Conservation (phyloP, 2,113 vertebrate genomes). For the Cettia cetti region DNA sequence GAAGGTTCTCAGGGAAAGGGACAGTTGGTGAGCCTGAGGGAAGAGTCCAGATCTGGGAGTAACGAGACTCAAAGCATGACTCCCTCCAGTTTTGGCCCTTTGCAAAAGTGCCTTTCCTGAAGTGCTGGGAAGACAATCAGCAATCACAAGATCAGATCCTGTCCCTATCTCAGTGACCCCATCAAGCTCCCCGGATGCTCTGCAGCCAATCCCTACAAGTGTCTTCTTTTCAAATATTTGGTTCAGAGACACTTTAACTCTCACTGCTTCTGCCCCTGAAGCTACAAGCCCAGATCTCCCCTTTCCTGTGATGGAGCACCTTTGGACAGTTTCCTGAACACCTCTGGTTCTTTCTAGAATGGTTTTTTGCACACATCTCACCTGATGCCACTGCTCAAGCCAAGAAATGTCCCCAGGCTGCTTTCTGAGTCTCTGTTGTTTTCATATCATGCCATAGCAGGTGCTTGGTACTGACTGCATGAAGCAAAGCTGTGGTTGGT, state of each 20-base stretch:
- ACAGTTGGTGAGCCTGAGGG: not conserved
- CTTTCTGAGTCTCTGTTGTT: not conserved
- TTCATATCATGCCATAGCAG: not conserved
- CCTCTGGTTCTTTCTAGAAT: not conserved
- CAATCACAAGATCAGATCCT: not conserved
- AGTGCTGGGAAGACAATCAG: not conserved
- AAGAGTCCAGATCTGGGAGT: not conserved
- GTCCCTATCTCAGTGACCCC: not conserved
- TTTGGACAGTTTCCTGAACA: not conserved
- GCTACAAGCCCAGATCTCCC: not conserved
- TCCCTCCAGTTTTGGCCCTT: not conserved
- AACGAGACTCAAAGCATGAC: not conserved
- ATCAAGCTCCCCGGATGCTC: not conserved
- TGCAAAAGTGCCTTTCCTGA: not conserved
- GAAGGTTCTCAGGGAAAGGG: not conserved
- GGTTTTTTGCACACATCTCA: not conserved
- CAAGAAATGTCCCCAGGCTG: not conserved
- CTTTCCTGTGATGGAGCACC: not conserved
- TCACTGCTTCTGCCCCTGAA: not conserved
- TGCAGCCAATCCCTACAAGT: not conserved
- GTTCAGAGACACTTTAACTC: not conserved
- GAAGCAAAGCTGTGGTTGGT: not conserved
- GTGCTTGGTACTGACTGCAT: not conserved
- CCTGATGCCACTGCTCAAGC: not conserved
- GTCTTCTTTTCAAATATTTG: not conserved